phyloP scores from a whole-genome alignment of 2,797 vertebrate genomes.

The Lithobates sylvaticus region DNA sequence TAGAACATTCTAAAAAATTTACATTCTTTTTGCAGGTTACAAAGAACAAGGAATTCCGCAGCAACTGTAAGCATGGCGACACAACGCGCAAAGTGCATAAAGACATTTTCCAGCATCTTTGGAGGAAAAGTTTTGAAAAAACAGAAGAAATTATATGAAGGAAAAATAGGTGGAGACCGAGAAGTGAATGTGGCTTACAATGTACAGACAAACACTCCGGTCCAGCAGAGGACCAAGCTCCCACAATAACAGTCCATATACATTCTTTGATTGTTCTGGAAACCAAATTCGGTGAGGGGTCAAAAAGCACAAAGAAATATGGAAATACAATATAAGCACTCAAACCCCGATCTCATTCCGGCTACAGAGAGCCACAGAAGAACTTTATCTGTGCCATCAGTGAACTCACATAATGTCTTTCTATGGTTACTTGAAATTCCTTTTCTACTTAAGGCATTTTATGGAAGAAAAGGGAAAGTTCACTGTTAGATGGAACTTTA shows the following conservation, averaged over 20 bases:
- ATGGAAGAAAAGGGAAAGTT: no score
- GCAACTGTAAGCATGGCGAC: conserved; percentile 81
- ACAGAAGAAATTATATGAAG: neutral
- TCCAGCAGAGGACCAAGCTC: neutral
- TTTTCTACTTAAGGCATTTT: no score
- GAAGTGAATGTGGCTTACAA: neutral
- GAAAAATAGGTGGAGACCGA: neutral
- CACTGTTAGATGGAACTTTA: no score
- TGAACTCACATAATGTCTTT: no score
- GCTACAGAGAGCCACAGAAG: no score
- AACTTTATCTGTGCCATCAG: no score
- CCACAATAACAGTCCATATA: neutral
- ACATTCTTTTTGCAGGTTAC: conserved; percentile 78
- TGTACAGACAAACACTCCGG: neutral
- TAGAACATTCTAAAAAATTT: no score
- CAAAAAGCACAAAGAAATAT: neutral
- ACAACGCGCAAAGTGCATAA: neutral
- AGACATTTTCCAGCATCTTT: conserved; percentile 15
- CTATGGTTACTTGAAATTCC: no score
- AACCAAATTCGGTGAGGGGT: neutral
- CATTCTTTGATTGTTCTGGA: neutral
- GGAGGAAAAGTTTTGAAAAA: neutral
- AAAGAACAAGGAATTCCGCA: conserved; percentile 89
- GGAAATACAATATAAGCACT: no score
- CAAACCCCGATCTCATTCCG: no score